These are phyloP conservation scores for Sus cebifrons DNA, from an alignment of 2,797 vertebrate species.

Conservation along the genomic window DNA sequence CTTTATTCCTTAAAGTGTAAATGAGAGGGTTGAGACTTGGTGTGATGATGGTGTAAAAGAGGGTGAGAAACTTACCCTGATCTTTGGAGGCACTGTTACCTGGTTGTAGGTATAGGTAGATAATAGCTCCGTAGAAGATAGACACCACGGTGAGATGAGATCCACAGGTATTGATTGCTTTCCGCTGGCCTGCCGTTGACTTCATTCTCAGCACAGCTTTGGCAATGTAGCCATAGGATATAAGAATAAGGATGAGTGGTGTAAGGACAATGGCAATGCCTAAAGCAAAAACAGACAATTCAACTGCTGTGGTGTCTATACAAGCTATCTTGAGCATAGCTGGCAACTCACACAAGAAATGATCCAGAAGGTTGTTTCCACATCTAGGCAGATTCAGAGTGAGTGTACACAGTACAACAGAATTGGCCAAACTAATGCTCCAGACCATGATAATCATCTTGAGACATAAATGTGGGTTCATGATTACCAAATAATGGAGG, in stretches of 20 bases:
- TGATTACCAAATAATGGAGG: too few species aligned
- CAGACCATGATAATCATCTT: too few species aligned
- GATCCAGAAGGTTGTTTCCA: not conserved
- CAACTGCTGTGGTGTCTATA: constrained; percentile 73
- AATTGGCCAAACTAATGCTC: too few species aligned
- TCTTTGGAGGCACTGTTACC: constrained; percentile 72
- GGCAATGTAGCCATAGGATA: constrained; percentile 89
- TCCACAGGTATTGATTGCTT: constrained; percentile 91
- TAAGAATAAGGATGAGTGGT: constrained; percentile 85
- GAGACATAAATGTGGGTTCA: too few species aligned
- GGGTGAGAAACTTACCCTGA: constrained; percentile 72
- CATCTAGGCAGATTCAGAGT: too few species aligned
- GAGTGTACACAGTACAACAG: too few species aligned
- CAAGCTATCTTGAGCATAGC: constrained; percentile 78
- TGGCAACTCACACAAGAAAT: constrained; percentile 31
- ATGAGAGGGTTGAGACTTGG: constrained; percentile 84
- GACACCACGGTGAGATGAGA: constrained; percentile 85
- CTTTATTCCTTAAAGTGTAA: constrained; percentile 81
- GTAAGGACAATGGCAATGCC: constrained; percentile 75
- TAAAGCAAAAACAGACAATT: constrained; percentile 77
- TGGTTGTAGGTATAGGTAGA: constrained; percentile 82
- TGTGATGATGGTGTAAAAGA: constrained; percentile 75
- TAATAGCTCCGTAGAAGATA: constrained; percentile 86
- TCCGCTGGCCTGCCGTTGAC: constrained; percentile 83
- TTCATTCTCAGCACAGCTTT: constrained; percentile 86